These are phyloP conservation scores for Coranthus polyacanthus DNA, from an alignment of 2,797 vertebrate genomes.

Conservation along the genomic window DNA sequence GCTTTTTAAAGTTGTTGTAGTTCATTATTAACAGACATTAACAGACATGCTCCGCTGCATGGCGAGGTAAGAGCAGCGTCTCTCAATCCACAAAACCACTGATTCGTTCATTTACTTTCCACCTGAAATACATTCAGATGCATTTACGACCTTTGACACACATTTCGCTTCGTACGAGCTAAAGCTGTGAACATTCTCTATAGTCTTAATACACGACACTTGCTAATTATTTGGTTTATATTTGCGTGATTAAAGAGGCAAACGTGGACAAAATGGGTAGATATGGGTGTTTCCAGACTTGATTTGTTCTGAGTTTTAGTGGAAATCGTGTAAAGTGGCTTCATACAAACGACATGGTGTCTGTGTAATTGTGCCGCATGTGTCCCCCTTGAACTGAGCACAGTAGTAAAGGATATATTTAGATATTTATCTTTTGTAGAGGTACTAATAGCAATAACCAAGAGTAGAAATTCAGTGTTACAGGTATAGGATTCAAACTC, in stretches of 20 bases:
- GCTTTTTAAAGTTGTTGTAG: background rate
- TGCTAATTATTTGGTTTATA: background rate
- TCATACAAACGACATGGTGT: too few species aligned
- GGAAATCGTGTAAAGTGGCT: too few species aligned
- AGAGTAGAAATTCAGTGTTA: too few species aligned
- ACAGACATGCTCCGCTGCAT: conserved; percentile 75
- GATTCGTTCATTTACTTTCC: background rate
- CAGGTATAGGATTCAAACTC: too few species aligned
- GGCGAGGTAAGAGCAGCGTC: conserved; percentile 64
- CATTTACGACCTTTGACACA: conserved; percentile 70
- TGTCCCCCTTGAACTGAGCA: too few species aligned
- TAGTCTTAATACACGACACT: background rate
- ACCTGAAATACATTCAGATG: background rate
- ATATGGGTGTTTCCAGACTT: too few species aligned
- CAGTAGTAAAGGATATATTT: too few species aligned
- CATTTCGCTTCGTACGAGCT: background rate
- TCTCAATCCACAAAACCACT: background rate
- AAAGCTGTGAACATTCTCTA: background rate
- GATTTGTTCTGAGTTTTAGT: too few species aligned
- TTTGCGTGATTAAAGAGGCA: background rate
- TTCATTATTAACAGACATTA: too few species aligned
- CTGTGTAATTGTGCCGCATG: too few species aligned
- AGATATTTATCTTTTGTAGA: too few species aligned
- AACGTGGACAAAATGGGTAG: background rate
- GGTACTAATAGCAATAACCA: too few species aligned